phyloP scores from a whole-genome alignment of 1,140 invertebrate genomes.

The Brachionus manjavacas region DNA sequence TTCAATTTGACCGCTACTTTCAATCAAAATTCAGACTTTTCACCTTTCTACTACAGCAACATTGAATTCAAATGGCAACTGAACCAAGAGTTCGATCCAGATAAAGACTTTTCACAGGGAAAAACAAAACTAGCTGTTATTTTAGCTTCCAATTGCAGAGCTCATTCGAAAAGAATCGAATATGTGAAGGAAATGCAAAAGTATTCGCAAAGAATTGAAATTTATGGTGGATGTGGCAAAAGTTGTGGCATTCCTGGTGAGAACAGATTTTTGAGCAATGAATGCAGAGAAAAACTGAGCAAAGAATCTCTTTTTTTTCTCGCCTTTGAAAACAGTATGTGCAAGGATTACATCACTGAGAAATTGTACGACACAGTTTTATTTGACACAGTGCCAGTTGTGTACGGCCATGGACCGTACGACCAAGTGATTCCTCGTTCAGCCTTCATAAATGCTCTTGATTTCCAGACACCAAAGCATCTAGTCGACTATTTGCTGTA shows the following conservation, averaged over 20 bases:
- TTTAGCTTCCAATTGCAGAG: not conserved
- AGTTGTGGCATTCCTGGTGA: not conserved
- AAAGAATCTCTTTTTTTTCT: conserved; percentile 14
- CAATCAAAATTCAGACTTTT: not conserved
- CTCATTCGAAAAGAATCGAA: not conserved
- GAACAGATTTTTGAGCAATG: not conserved
- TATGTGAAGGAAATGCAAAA: conserved; percentile 26
- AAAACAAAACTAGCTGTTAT: not conserved
- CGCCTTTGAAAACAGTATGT: conserved; percentile 54
- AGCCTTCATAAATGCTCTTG: conserved; percentile 26
- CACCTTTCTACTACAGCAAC: not conserved
- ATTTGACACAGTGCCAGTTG: too few relatives aligned
- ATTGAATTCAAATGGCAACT: not conserved
- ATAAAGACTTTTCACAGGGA: not conserved
- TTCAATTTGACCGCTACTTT: conserved; percentile 18
- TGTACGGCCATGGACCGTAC: not conserved
- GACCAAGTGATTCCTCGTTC: conserved; percentile 25
- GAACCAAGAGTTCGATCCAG: not conserved
- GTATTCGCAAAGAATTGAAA: conserved; percentile 43
- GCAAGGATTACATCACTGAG: conserved; percentile 54
- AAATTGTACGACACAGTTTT: conserved; percentile 47
- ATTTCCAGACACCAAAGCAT: conserved; percentile 6
- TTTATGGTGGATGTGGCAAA: conserved; percentile 45
- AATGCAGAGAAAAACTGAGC: not conserved
- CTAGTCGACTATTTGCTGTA: conserved; percentile 26